phyloP scores from a whole-genome alignment of 2,888 invertebrate species.

The Brachypalpus laphriformis region DNA sequence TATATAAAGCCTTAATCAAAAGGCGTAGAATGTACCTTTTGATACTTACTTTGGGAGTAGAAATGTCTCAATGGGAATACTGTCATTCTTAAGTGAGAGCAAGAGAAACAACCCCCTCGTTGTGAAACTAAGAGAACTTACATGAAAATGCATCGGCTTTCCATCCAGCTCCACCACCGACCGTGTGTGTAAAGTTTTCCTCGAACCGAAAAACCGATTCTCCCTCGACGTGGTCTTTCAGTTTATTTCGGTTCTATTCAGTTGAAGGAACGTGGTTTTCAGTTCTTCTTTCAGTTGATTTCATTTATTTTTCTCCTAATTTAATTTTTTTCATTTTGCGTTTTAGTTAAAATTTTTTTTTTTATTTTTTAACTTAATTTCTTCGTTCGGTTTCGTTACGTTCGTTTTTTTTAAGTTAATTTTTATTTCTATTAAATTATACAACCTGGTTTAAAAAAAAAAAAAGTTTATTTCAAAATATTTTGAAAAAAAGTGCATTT shows the following conservation, averaged over 20 bases:
- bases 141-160: neutral
- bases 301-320: slow-evolving; percentile 82
- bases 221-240: slow-evolving; percentile 75
- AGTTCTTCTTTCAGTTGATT: slow-evolving; percentile 82
- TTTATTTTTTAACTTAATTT: slow-evolving; percentile 35
- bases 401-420: slow-evolving; percentile 52
- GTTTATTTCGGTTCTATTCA: slow-evolving; percentile 83
- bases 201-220: slow-evolving; percentile 10
- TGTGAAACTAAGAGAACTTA: slow-evolving; percentile 41
- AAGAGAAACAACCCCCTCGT: neutral
- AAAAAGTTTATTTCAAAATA: neutral
- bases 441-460: slow-evolving; percentile 32
- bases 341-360: slow-evolving; percentile 66
- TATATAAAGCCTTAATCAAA: too few relatives aligned
- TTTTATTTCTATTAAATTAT: slow-evolving; percentile 49
- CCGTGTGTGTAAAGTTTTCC: slow-evolving; percentile 38
- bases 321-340: slow-evolving; percentile 77
- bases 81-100: slow-evolving; percentile 5
- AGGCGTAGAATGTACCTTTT: too few relatives aligned
- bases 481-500: slow-evolving; percentile 60
- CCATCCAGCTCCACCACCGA: neutral
- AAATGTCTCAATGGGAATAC: neutral
- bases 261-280: slow-evolving; percentile 82
- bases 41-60: too few relatives aligned
- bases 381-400: slow-evolving; percentile 52